Percentiles rank a stretch among this genome's conserved stretches.
These are phyloP conservation scores for Mormoops blainvillei DNA, from an alignment of 2,113 vertebrate species.

Conservation along the genomic window DNA sequence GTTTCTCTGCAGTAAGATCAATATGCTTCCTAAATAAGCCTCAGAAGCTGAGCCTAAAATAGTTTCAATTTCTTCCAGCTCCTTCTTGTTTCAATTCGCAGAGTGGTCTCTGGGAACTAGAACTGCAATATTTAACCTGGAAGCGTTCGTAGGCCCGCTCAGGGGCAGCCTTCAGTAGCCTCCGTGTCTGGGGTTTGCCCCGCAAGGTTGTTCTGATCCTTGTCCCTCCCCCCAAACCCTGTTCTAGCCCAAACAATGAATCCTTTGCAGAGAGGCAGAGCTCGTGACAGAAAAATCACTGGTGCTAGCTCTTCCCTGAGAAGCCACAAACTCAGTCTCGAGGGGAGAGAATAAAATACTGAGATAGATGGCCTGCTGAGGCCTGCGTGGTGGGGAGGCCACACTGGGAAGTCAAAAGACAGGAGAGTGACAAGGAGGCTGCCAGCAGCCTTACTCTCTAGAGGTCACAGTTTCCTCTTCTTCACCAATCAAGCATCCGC, in stretches of 20 bases:
- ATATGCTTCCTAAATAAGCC: constrained; percentile 62
- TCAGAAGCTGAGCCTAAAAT: constrained; percentile 53
- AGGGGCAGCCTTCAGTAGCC: not conserved
- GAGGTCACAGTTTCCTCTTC: not conserved
- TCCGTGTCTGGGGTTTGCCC: not conserved
- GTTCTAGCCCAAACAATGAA: not conserved
- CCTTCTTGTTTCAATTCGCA: constrained; percentile 41
- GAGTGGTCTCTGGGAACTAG: constrained; percentile 52
- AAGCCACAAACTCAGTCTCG: not conserved
- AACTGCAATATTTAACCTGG: not conserved
- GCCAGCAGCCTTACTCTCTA: not conserved
- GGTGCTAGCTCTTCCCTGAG: not conserved
- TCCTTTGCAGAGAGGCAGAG: constrained; percentile 1
- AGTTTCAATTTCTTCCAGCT: constrained; percentile 42
- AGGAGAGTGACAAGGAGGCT: not conserved
- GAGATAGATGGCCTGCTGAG: not conserved
- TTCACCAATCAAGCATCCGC: not conserved
- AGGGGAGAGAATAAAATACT: not conserved
- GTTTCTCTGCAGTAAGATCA: constrained; percentile 53
- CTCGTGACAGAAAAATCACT: not conserved
- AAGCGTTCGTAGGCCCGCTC: not conserved
- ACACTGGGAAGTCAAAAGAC: not conserved
- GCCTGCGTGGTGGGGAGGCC: rapidly evolving
- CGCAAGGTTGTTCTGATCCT: not conserved
- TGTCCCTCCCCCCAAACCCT: not conserved